Base-by-base conservation (phyloP, 2,113 vertebrate species). In the Atherinomorus stipes region DNA sequence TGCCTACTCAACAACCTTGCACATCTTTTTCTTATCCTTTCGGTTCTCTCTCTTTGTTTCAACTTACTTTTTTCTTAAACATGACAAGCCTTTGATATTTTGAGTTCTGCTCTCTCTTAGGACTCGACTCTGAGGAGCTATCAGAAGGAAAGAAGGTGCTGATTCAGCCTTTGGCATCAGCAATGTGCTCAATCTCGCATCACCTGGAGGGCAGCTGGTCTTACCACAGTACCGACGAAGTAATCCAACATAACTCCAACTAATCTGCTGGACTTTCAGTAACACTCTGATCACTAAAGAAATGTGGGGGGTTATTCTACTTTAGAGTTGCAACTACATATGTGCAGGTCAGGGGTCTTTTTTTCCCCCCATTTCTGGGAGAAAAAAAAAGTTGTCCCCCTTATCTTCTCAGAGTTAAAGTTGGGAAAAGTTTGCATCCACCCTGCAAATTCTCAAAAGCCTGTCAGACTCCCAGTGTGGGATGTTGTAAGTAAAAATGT, bases 151-250 rank as follows among this genome's bases (percentile, higher is more conserved):
- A 6, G 61, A 65, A 61, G 54, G 69, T 81, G 83, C 84, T 81
- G 76, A 86, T 56, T 83, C 76, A 77, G 72, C 16, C 19, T 10
- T 60, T 64, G 57, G 70, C 50, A 64, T 47, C 44, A 4, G 45
- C 2, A 18, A 28, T 28, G 68, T 22, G 47, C 73, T 82, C 22
- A 76, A 7, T 54, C 50, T 16, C 1, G 56, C 74, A 73, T 81
- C 81, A 85, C 64, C 84, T 74, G 74, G 50, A 79, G 76, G 74
- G 64, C 61, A 38, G 54, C 62, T 19, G 57, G 52, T 45, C 38
- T 71, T 15, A 40, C 40, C 2, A 3, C 68, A 21, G 9, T 5
- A 11, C 59, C 65, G 78, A 63, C 75, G 66, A 50, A 54, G 64
- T 64, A 69, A 76, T 82, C 70, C 73, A 37, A 51, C 40, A n/a